Base-by-base conservation (phyloP, 2,888 invertebrate species). In the Drosophila melanosoma region DNA sequence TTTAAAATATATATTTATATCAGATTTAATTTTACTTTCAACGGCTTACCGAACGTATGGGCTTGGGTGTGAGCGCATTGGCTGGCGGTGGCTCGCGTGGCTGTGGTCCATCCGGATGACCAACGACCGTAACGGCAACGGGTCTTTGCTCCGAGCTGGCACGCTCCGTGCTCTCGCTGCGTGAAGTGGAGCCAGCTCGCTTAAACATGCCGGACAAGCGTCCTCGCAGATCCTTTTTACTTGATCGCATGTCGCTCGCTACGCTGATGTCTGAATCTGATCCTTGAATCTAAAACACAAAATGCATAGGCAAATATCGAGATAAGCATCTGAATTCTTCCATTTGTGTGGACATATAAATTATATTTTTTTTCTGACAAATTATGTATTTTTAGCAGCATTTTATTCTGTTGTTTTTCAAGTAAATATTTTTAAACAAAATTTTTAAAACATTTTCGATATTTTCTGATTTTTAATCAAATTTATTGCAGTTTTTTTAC, bases 161-260 rank as follows among this genome's bases (percentile, higher is more conserved):
- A 17, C 91, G 89, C 52, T 93, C 93, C 40, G 84, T 90, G 69
- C 96, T 96, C 88, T 95, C 96, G 68, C 95, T 95, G 66, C 96
- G 94, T 11, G 96, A 94, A 36, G 94, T 93, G 17, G 95, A 96
- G 8, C 94, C 92, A 67, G 94, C 94, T 83, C 96, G 95, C 91
- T 95, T 96, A 90, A 98, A 98, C 94, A 98, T 97, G 76, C 96
- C 97, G 0, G 97, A 96, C 51, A 98, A 93, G 73, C 97, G 95
- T 65, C 96, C 97, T 89, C 96, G 96, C 79, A 97, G 94, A 93
- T 97, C 96, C 87, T 95, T 95, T 93, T 96, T 96, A 91, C 96
- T 96, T 12, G 94, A 94, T 84, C 94, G 93, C 79, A 93, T 89
- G 75, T 94, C 94, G 82, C 96, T 96, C 49, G 95, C 94, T 38